Conservation (phyloP, 2,797 vertebrate species). For the Halcyon smyrnensis region DNA sequence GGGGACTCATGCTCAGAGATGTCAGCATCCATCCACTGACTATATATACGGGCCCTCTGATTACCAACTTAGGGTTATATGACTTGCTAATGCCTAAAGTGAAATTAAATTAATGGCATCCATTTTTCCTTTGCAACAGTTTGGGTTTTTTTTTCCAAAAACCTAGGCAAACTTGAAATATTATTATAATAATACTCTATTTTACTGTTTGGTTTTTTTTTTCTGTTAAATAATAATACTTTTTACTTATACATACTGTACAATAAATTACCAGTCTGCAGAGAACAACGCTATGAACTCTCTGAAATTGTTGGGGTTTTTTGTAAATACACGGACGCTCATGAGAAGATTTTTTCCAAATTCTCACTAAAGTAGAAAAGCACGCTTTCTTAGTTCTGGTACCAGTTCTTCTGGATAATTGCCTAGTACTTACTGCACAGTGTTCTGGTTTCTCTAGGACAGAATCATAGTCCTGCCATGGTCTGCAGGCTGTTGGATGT, state of each 20-base stretch:
- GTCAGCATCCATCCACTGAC: not conserved
- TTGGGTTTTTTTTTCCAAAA: not conserved
- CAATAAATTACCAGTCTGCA: not conserved
- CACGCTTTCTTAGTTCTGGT: not conserved
- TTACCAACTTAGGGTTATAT: not conserved
- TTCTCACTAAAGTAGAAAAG: not conserved
- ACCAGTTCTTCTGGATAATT: not conserved
- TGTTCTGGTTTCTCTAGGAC: not conserved
- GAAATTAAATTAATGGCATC: not conserved
- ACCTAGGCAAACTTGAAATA: not conserved
- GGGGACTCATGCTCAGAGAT: too few relatives aligned
- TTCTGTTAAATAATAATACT: not conserved
- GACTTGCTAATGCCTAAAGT: not conserved
- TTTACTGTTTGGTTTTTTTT: not conserved
- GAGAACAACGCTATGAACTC: not conserved
- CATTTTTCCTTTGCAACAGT: not conserved
- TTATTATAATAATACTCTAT: not conserved
- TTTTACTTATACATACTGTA: not conserved
- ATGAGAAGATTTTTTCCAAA: not conserved
- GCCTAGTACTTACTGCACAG: not conserved
- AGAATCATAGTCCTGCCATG: not conserved
- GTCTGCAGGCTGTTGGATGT: not conserved
- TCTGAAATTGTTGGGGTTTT: not conserved
- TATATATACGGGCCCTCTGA: not conserved
- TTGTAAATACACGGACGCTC: not conserved